Percentiles rank a stretch among this genome's conserved stretches.
phyloP scores from a whole-genome alignment of 2,113 vertebrate species.

The Rissa tridactyla region DNA sequence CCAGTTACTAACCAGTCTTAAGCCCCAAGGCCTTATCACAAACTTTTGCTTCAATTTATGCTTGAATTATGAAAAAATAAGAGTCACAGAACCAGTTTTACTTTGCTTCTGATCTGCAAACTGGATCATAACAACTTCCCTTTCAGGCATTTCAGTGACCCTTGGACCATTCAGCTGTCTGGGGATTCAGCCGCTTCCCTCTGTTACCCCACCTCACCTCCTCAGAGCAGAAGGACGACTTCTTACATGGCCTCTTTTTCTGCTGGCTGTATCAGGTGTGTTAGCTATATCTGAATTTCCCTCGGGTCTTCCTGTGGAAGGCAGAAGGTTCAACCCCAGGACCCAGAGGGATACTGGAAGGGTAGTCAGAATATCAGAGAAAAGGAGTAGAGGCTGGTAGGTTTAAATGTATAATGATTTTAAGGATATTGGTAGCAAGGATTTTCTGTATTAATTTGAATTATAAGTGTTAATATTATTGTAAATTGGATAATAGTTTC shows the following conservation, averaged over 20 bases:
- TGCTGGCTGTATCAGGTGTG: fast-evolving
- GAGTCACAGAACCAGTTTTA: not conserved
- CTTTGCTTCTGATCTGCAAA: not conserved
- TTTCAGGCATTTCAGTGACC: not conserved
- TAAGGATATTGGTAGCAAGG: not conserved
- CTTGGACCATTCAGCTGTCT: not conserved
- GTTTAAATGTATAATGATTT: not conserved
- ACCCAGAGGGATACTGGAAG: not conserved
- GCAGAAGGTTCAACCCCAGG: not conserved
- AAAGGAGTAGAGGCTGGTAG: not conserved
- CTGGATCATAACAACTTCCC: not conserved
- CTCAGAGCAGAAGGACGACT: not conserved
- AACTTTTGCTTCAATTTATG: not conserved
- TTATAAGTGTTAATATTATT: not conserved
- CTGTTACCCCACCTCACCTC: not conserved
- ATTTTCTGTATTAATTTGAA: not conserved
- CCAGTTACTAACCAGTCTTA: not conserved
- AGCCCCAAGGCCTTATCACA: not conserved
- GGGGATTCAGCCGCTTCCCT: not conserved
- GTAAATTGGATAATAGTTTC: not conserved
- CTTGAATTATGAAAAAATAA: not conserved
- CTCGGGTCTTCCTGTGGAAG: not conserved
- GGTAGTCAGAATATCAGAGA: not conserved
- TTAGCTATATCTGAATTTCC: not conserved
- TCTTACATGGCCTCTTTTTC: not conserved